Conservation (phyloP, 1,140 invertebrate genomes). For the Metopolophium dirhodum region DNA sequence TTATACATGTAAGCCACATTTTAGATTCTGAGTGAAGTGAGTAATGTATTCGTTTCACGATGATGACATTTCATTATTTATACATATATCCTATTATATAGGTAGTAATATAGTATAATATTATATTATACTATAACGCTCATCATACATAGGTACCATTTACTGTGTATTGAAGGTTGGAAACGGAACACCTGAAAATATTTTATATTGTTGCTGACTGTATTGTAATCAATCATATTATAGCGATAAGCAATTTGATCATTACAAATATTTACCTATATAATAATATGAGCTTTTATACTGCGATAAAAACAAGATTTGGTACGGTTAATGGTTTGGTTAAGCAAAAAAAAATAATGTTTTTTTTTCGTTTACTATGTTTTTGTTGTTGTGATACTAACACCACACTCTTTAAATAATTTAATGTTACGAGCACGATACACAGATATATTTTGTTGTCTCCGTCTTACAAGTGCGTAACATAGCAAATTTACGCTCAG, state of each 20-base stretch:
- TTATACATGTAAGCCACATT: conserved; percentile 1
- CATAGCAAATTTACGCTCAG: too few relatives aligned
- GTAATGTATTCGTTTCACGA: conserved; percentile 5
- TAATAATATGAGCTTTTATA: background rate
- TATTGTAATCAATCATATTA: background rate
- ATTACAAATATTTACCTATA: background rate
- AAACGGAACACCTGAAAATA: background rate
- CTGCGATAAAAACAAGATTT: background rate
- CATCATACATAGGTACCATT: background rate
- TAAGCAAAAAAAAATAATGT: too few relatives aligned
- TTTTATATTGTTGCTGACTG: background rate
- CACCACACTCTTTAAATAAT: background rate
- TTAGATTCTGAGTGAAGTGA: background rate
- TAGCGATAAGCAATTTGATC: background rate
- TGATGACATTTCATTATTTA: background rate
- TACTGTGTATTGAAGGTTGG: background rate
- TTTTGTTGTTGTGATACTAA: too few relatives aligned
- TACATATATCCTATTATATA: background rate
- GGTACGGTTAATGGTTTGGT: background rate
- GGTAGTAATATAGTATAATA: background rate
- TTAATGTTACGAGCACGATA: background rate
- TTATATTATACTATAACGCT: background rate
- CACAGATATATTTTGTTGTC: too few relatives aligned
- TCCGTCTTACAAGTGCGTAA: too few relatives aligned
- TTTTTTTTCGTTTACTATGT: background rate